Base-by-base conservation (phyloP, 2,113 vertebrate genomes). In the Percopsis transmontana region DNA sequence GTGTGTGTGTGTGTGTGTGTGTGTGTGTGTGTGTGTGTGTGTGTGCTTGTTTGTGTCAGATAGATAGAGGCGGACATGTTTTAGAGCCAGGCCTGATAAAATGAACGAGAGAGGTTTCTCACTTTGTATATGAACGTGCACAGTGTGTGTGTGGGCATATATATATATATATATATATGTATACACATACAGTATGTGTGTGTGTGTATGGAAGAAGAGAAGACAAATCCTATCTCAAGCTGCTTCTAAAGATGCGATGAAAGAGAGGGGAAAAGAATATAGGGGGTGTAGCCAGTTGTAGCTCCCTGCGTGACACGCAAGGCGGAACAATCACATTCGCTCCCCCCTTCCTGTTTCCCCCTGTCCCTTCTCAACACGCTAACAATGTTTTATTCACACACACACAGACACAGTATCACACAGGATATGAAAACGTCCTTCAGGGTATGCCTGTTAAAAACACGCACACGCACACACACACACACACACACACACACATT, bases 241-340 rank as follows among this genome's bases (percentile, higher is more conserved):
- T 88, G 73, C 79, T 77, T 84, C 82, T 82, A 83, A 82, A 88
- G 87, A 89, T 84, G 87, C 59, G 86, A 90, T 83, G 80, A 67
- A 74, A 85, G 80, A 76, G 79, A 73, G 80, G 78, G 85, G 81
- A 83, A 82, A 84, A 78, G 85, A 71, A 70, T 72, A 82, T 73
- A 69, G 42, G 72, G 82, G 13, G 12, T 81, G 80, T 67, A 79
- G 78, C 81, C 82, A 79, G 78, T 78, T 73, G 33, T 72, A 81
- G 86, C 85, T 85, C 78, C 71, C 63, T 60, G 68, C 82, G 88
- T 76, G 74, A 84, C 75, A 76, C 76, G 79, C 81, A 70, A 71
- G 91, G 85, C 54, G 70, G 82, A 88, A 90, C 88, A 90, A 91
- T 91, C 87, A 72, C 70, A 89, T 90, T 84, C 77, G 45, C 53